Evolutionary conservation across 2,888 invertebrate species (phyloP).

Genomic region (Harpalus rufipes): DNA sequence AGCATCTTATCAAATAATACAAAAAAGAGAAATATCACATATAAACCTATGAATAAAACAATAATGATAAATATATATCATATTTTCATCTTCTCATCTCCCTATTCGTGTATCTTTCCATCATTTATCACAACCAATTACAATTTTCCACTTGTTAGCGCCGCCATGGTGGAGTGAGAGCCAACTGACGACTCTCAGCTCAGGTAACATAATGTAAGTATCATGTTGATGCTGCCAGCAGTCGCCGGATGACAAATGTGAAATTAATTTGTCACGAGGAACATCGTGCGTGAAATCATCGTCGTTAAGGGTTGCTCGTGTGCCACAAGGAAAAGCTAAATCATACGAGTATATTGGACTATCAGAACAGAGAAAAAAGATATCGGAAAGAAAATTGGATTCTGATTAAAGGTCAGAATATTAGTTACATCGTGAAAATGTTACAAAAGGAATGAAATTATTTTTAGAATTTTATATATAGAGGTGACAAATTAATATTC

Average conservation of each 20-base stretch:
- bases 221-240: conserved; percentile 38
- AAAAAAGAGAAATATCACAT: too few species aligned
- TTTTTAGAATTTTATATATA: too few species aligned
- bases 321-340: neutral
- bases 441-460: too few species aligned
- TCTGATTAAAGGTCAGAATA: too few species aligned
- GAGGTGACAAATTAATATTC: too few species aligned
- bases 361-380: too few species aligned
- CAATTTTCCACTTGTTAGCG: conserved; percentile 2
- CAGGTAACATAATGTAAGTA: conserved; percentile 50
- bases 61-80: too few species aligned
- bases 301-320: conserved; percentile 18
- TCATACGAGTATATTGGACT: neutral
- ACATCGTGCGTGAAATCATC: conserved; percentile 51
- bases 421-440: too few species aligned
- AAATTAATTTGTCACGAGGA: conserved; percentile 54
- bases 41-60: too few species aligned
- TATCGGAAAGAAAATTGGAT: too few species aligned
- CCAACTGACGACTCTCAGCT: neutral
- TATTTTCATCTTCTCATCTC: neutral
- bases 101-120: neutral
- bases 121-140: neutral
- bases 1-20: too few species aligned
- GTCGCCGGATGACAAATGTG: conserved; percentile 43
- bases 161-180: neutral